Evolutionary conservation across 2,113 vertebrate genomes (phyloP).

Genomic region (Forbesichthys papilliferus): DNA sequence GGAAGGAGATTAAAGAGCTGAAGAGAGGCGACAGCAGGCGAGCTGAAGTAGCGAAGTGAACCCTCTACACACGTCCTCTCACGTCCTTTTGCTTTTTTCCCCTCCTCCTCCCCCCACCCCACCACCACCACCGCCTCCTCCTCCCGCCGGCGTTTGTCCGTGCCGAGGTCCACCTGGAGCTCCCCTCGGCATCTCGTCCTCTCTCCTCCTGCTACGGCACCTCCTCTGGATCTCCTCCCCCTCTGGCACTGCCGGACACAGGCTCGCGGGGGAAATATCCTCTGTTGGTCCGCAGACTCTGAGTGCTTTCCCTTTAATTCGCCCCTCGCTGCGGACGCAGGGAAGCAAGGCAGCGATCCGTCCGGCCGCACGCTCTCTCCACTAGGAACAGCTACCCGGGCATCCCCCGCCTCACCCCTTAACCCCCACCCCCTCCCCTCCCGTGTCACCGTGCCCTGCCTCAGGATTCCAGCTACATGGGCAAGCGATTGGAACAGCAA

Average conservation of each 20-base stretch:
- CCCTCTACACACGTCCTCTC: conserved; percentile 27
- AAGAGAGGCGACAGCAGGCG: conserved; percentile 60
- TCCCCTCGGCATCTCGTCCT: too few relatives aligned
- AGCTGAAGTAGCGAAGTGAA: conserved; percentile 69
- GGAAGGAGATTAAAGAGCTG: conserved; percentile 59
- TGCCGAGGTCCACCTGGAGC: too few relatives aligned
- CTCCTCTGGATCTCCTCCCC: not conserved
- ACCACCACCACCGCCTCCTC: conserved; percentile 28
- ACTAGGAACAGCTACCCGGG: conserved; percentile 54
- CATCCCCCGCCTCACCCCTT: conserved; percentile 6
- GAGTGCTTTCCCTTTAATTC: conserved; percentile 15
- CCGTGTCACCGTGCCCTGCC: conserved; percentile 80
- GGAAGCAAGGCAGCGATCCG: conserved; percentile 43
- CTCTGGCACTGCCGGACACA: conserved; percentile 29
- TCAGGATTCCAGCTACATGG: conserved; percentile 99
- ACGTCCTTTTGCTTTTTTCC: conserved; percentile 54
- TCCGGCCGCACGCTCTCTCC: conserved; percentile 36
- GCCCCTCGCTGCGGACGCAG: conserved; percentile 28
- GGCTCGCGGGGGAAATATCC: conserved; percentile 65
- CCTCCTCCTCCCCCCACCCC: conserved; percentile 46
- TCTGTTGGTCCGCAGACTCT: conserved; percentile 37
- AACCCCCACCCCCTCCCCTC: not conserved
- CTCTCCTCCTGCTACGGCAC: not conserved
- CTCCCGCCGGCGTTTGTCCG: conserved; percentile 11
- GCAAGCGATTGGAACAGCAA: conserved; percentile 98